Conservation (phyloP, 2,113 vertebrate genomes). For the Lycocorax pyrrhopterus region DNA sequence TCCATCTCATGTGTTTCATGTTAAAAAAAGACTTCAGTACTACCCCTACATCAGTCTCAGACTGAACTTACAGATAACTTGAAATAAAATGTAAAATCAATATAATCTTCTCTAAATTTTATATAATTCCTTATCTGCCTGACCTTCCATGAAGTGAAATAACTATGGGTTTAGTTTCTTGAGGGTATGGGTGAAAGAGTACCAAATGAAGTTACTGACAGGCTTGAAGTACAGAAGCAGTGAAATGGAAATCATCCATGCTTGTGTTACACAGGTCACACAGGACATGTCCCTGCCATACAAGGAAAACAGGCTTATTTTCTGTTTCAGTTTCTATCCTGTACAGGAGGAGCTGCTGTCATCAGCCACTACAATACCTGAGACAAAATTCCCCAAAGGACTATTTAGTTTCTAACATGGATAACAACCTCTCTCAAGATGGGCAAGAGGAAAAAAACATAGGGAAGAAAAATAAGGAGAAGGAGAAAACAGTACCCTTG, state of each 20-base stretch:
- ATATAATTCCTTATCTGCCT: background rate
- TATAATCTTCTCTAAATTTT: background rate
- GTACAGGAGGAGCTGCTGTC: background rate
- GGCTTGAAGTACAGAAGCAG: background rate
- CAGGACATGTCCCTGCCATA: fast-evolving
- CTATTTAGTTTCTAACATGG: background rate
- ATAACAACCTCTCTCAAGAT: background rate
- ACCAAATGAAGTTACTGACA: background rate
- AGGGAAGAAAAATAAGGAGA: background rate
- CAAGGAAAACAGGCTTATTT: background rate
- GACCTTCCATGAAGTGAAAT: background rate
- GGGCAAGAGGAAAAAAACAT: background rate
- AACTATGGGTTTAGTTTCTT: background rate
- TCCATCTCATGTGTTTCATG: background rate
- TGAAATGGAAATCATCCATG: background rate
- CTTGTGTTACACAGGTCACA: background rate
- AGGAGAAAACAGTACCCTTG: background rate
- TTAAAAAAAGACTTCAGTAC: background rate
- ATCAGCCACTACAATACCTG: background rate
- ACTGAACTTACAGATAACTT: background rate
- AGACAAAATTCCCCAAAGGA: background rate
- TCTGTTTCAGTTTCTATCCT: background rate
- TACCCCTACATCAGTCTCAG: background rate
- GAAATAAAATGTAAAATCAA: background rate
- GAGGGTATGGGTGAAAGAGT: background rate